Conservation (phyloP, 2,888 invertebrate genomes). For the Augiades crinisus region DNA sequence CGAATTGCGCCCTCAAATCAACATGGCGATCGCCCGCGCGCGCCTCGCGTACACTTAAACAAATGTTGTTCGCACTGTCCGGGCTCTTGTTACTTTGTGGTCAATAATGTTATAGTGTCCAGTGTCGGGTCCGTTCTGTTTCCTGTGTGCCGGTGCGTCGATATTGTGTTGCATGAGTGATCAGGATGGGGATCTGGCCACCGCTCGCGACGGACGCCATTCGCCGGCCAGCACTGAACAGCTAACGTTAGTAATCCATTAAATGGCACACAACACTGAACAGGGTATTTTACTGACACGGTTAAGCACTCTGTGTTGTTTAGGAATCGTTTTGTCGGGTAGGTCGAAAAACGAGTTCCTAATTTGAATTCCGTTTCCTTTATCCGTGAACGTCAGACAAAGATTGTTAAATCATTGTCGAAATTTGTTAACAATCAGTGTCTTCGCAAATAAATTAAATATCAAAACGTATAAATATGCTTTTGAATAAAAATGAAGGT, state of each 20-base stretch:
- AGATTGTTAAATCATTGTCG: no score
- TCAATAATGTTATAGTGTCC: slow-evolving; percentile 32
- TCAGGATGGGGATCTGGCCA: slow-evolving; percentile 59
- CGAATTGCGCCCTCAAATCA: slow-evolving; percentile 64
- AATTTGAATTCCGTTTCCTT: no score
- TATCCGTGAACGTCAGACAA: no score
- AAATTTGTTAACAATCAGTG: no score
- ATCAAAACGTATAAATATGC: no score
- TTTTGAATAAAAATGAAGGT: no score
- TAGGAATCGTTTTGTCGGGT: no score
- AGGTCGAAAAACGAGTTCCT: no score
- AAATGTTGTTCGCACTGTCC: slow-evolving; percentile 39
- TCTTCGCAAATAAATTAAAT: no score
- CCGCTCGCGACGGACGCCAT: slow-evolving; percentile 65
- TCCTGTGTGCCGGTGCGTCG: slow-evolving; percentile 59
- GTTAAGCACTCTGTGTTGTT: no score
- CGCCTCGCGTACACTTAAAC: slow-evolving; percentile 57
- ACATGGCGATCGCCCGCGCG: slow-evolving; percentile 71
- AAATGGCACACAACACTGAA: background rate
- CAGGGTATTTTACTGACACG: no score
- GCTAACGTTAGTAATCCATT: slow-evolving; percentile 65
- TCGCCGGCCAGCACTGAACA: slow-evolving; percentile 76
- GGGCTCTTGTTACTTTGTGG: slow-evolving; percentile 34
- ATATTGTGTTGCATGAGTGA: slow-evolving; percentile 74
- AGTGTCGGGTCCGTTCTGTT: slow-evolving; percentile 56